A percentile compares a stretch with the other conserved stretches of the same genome.
phyloP scores from a whole-genome alignment of 2,113 vertebrate species.

The Glaucomys volans region DNA sequence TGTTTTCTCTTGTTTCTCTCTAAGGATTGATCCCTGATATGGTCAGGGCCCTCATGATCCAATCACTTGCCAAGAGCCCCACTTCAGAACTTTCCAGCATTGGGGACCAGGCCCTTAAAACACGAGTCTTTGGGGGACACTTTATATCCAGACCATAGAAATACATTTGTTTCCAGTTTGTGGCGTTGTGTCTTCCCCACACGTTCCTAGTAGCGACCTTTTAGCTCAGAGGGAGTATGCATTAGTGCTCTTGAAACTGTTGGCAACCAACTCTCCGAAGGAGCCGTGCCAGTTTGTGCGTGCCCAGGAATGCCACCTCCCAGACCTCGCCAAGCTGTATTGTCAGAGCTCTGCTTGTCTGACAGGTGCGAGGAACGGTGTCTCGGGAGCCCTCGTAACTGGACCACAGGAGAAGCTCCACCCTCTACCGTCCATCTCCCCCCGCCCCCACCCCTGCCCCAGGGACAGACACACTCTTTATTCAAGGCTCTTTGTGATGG shows the following conservation, averaged over 20 bases:
- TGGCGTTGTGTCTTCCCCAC: background rate
- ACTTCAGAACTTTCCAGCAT: no score
- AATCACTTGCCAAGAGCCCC: background rate
- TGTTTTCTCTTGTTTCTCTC: background rate
- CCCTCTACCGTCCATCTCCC: background rate
- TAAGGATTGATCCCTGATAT: background rate
- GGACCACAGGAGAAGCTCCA: background rate
- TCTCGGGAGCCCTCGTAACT: background rate
- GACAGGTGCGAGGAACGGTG: background rate
- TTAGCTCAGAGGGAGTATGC: background rate
- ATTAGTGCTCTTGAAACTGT: background rate
- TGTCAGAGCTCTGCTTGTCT: background rate
- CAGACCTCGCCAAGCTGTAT: background rate
- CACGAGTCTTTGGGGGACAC: background rate
- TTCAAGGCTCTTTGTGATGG: background rate
- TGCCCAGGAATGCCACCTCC: background rate
- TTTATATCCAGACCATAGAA: background rate
- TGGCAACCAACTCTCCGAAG: background rate
- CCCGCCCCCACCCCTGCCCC: no score
- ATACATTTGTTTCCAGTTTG: background rate
- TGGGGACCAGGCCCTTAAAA: background rate
- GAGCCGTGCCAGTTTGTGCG: background rate
- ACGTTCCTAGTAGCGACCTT: background rate
- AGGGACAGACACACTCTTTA: background rate
- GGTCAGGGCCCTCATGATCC: background rate